Percentiles rank a stretch among this genome's conserved stretches.
Evolutionary conservation across 2,113 vertebrate species (phyloP).

Genomic region (Ctenomys sociabilis): DNA sequence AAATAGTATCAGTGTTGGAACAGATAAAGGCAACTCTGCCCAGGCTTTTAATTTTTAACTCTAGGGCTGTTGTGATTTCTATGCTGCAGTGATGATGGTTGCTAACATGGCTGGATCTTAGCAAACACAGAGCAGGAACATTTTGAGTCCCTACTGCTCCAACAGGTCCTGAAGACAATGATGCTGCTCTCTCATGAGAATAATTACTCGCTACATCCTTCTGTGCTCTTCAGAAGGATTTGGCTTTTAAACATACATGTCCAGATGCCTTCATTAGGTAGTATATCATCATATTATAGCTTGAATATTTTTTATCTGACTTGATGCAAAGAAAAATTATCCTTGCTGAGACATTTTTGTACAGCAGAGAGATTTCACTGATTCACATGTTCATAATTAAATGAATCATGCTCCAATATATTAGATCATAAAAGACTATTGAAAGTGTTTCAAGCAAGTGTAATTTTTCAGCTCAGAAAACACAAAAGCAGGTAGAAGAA

Average conservation of each 20-base stretch:
- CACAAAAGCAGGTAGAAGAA: background rate
- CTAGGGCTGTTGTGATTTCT: constrained; percentile 55
- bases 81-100: background rate
- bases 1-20: constrained; percentile 53
- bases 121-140: background rate
- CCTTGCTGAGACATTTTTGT: background rate
- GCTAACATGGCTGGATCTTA: background rate
- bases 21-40: constrained; percentile 19
- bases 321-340: background rate
- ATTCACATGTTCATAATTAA: background rate
- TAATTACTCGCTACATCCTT: background rate
- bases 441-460: background rate
- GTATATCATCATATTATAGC: background rate
- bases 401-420: background rate
- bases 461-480: constrained; percentile 5
- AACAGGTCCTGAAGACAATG: background rate
- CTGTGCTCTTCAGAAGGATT: background rate
- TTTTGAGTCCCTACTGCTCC: background rate
- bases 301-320: background rate
- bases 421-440: background rate
- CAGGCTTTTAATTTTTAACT: constrained; percentile 62
- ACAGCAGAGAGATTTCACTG: background rate
- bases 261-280: background rate
- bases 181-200: background rate
- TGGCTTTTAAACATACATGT: background rate